Base-by-base conservation (phyloP, 2,888 invertebrate genomes). In the Chorisops tibialis region DNA sequence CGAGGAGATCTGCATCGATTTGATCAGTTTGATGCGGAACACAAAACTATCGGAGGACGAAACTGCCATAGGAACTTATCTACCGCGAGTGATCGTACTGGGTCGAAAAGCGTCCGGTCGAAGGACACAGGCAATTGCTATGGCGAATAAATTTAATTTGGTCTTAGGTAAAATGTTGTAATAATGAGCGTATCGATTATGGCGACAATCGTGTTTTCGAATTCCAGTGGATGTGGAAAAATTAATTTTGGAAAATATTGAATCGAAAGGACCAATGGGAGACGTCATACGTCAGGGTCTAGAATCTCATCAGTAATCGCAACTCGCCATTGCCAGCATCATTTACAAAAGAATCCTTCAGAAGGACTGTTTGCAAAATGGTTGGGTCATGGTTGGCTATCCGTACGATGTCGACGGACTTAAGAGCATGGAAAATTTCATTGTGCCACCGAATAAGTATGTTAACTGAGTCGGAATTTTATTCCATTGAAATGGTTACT, bases 311-410 rank as follows among this genome's bases (percentile, higher is more conserved):
- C 65, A 64, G n/a, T 38, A 47, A 21, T 67, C 68, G 1, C 70
- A 71, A 4, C 69, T 72, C 35, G 69, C 73, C 0, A 63, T 76
- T 14, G 67, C 70, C 1, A 68, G 72, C 14, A 65, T 74, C 0
- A 65, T 77, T 35, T 67, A 71, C 19, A 65, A 69, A n/a, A 70
- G 77, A 38, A 54, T 76, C 22, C 67, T 75, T 11, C 65, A 72
- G 64, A 73, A 75, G 3, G 83, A 85, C 66, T 82, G 83, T 65
- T 66, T 83, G 12, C 72, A 72, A 14, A 75, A 75, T n/a, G 86
- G 86, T 4, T 86, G 85, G 84, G 79, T 86, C 11, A 67, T 86
- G 47, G 80, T 82, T 12, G 82, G 82, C 16, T 85, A 80, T 71
- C 83, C 85, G 0, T 80, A 79, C 51, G 80, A 79, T 12, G 71